Evolutionary conservation across 2,797 vertebrate species (phyloP).

Genomic region (Acrossocheilus wenchowensis): DNA sequence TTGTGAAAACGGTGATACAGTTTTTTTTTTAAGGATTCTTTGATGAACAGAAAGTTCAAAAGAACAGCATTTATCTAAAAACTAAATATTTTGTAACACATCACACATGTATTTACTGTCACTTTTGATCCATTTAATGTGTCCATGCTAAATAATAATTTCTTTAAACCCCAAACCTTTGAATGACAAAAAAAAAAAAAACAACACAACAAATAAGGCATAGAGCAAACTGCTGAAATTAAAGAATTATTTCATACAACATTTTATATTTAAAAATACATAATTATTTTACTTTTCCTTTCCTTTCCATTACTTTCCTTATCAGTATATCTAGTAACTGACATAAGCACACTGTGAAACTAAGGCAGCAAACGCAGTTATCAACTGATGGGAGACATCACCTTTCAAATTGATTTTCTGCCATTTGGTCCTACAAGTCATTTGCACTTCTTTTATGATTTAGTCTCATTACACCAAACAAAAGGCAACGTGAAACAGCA

Average conservation of each 20-base stretch:
- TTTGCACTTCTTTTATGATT: conserved; percentile 1
- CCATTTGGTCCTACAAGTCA: conserved; percentile 3
- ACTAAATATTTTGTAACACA: not conserved
- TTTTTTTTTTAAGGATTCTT: not conserved
- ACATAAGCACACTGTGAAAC: not conserved
- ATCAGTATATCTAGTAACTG: not conserved
- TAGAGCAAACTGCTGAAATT: not conserved
- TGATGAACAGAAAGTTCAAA: not conserved
- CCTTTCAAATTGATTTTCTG: conserved; percentile 3
- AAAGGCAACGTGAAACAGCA: not conserved
- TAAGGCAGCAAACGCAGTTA: not conserved
- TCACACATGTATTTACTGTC: not conserved
- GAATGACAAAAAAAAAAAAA: not conserved
- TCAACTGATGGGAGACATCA: conserved; percentile 1
- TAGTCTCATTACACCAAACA: conserved; percentile 2
- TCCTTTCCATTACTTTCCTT: not conserved
- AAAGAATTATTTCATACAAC: not conserved
- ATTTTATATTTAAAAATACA: too few relatives aligned
- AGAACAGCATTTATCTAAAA: not conserved
- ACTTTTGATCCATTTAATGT: not conserved
- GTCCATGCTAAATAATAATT: not conserved
- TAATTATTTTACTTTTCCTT: too few relatives aligned
- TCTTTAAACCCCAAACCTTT: not conserved
- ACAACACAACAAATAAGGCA: not conserved
- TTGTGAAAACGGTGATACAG: not conserved